Evolutionary conservation across 2,888 invertebrate genomes (phyloP).

Genomic region (Xestobium rufovillosum): DNA sequence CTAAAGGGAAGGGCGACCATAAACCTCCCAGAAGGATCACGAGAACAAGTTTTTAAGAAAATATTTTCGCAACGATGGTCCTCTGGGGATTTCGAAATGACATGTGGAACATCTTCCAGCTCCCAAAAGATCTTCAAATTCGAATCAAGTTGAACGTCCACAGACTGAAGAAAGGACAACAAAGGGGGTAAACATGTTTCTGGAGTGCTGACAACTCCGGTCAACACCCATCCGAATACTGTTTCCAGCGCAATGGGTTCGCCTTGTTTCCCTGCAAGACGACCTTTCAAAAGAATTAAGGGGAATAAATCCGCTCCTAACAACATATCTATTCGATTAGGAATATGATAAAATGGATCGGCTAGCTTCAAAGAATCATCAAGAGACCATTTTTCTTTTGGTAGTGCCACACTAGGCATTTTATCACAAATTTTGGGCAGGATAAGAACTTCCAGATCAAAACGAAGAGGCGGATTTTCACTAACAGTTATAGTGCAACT

Average conservation of each 20-base stretch:
- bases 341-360: too few species aligned
- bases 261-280: not conserved
- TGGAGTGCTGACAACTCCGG: not conserved
- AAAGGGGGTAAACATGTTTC: too few species aligned
- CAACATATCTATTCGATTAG: too few species aligned
- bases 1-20: not conserved
- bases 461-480: not conserved
- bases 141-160: too few species aligned
- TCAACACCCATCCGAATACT: constrained; percentile 3
- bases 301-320: too few species aligned
- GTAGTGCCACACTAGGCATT: not conserved
- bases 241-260: constrained; percentile 1
- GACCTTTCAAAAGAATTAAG: too few species aligned
- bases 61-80: constrained; percentile 1
- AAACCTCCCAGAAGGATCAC: not conserved
- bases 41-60: constrained; percentile 3
- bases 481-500: not conserved
- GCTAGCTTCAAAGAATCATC: not conserved
- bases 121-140: constrained; percentile 2
- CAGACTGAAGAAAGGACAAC: not conserved
- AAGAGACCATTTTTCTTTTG: constrained; percentile 2
- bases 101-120: constrained; percentile 1
- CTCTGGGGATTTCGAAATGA: not conserved
- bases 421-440: constrained; percentile 5
- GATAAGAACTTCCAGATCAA: constrained; percentile 1